Percentiles rank a stretch among this genome's conserved stretches.
These are phyloP conservation scores for Silurus asotus DNA, from an alignment of 2,113 vertebrate genomes.

Conservation along the genomic window DNA sequence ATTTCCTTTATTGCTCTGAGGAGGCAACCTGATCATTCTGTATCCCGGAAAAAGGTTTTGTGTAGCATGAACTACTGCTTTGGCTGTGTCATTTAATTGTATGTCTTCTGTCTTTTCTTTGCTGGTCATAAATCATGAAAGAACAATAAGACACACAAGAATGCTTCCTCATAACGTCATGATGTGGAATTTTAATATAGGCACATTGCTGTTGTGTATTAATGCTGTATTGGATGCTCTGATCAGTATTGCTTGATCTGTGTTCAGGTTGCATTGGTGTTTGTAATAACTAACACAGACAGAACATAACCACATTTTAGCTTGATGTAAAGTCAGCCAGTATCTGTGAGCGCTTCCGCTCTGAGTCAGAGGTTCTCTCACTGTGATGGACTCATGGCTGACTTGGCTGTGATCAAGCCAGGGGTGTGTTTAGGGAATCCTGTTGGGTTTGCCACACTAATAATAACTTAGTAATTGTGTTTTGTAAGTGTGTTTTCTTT, in stretches of 20 bases:
- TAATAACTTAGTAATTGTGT: not conserved
- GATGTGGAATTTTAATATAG: not conserved
- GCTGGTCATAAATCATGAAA: not conserved
- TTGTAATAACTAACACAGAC: not conserved
- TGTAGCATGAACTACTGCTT: not conserved
- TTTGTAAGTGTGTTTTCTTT: not conserved
- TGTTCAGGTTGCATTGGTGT: not conserved
- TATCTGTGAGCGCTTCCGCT: not conserved
- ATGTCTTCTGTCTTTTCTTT: not conserved
- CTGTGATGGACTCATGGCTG: not conserved
- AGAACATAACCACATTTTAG: not conserved
- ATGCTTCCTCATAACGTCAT: no score
- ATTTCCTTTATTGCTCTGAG: not conserved
- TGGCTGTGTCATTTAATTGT: not conserved
- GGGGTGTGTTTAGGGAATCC: slow-evolving; percentile 10
- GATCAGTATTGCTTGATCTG: not conserved
- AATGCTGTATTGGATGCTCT: not conserved
- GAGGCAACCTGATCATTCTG: not conserved
- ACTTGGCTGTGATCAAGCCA: not conserved
- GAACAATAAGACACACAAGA: not conserved
- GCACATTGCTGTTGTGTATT: not conserved
- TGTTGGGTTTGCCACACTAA: not conserved
- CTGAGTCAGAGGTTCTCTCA: not conserved
- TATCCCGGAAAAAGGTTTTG: not conserved
- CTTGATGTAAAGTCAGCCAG: slow-evolving; percentile 1